These are phyloP conservation scores for Colossoma macropomum DNA, from an alignment of 2,113 vertebrate genomes.

Conservation along the genomic window DNA sequence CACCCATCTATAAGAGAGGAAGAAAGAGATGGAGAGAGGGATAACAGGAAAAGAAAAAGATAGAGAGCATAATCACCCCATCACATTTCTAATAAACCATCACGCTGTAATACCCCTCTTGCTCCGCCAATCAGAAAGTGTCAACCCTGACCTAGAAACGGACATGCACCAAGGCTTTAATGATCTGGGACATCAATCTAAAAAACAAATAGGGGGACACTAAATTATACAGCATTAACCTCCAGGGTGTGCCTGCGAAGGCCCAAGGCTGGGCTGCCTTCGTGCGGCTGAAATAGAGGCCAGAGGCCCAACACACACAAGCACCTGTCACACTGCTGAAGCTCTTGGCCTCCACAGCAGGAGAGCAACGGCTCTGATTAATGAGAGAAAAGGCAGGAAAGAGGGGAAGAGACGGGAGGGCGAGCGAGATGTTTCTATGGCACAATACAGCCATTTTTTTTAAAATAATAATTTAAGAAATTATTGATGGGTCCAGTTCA, in stretches of 20 bases:
- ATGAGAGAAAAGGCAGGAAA: slow-evolving; percentile 84
- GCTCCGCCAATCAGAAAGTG: slow-evolving; percentile 81
- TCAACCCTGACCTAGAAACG: slow-evolving; percentile 83
- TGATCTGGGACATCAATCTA: slow-evolving; percentile 93
- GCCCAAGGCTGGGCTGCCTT: slow-evolving; percentile 86
- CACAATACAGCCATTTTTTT: slow-evolving; percentile 8
- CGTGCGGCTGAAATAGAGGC: slow-evolving; percentile 79
- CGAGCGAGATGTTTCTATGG: slow-evolving; percentile 15
- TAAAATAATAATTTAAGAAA: slow-evolving; percentile 65
- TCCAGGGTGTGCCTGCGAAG: slow-evolving; percentile 94
- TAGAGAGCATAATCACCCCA: slow-evolving; percentile 75
- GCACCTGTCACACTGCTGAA: slow-evolving; percentile 91
- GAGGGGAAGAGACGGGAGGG: slow-evolving; percentile 76
- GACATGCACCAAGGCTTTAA: slow-evolving; percentile 84
- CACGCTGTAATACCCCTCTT: slow-evolving; percentile 71
- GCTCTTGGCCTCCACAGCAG: slow-evolving; percentile 88
- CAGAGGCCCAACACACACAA: slow-evolving; percentile 77
- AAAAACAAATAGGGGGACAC: slow-evolving; percentile 90
- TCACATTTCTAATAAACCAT: slow-evolving; percentile 79
- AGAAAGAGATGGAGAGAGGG: slow-evolving; percentile 60
- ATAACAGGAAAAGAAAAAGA: slow-evolving; percentile 61
- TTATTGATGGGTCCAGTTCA: slow-evolving; percentile 61
- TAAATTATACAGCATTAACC: slow-evolving; percentile 98
- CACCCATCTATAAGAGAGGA: slow-evolving; percentile 75
- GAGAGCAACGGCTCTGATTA: slow-evolving; percentile 88